Percentiles rank a stretch among this genome's conserved stretches.
phyloP scores from a whole-genome alignment of 2,888 invertebrate species.

The Crepidodera aurea region DNA sequence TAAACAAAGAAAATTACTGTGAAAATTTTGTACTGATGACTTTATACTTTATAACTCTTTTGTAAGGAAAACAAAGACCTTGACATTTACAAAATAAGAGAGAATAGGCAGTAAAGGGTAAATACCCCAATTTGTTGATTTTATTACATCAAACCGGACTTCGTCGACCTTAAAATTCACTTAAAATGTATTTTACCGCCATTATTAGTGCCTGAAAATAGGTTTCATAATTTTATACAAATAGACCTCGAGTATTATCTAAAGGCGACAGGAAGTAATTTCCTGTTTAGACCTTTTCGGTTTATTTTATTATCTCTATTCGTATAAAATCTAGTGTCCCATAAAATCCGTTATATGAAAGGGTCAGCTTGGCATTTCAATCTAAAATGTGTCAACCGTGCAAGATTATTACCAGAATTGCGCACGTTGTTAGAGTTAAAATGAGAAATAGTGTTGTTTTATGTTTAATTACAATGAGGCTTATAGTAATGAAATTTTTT shows the following conservation, averaged over 20 bases:
- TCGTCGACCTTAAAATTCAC: conserved; percentile 3
- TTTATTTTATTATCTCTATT: conserved; percentile 27
- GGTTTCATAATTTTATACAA: conserved; percentile 9
- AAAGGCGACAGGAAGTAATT: conserved; percentile 21
- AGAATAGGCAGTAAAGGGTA: background rate
- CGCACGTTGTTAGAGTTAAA: background rate
- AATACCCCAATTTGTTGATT: background rate
- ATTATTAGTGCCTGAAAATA: conserved; percentile 5
- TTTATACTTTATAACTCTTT: too few species aligned
- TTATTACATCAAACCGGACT: background rate
- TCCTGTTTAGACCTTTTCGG: conserved; percentile 21
- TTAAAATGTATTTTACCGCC: background rate
- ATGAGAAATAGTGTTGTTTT: background rate
- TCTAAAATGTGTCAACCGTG: conserved; percentile 7
- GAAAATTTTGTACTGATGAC: too few species aligned
- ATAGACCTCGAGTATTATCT: conserved; percentile 10
- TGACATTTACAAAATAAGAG: too few species aligned
- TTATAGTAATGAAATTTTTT: too few species aligned
- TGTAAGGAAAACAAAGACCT: too few species aligned
- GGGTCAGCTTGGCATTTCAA: conserved; percentile 25
- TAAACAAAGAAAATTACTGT: too few species aligned
- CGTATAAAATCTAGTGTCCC: conserved; percentile 16
- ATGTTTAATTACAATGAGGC: too few species aligned
- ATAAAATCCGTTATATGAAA: conserved; percentile 19
- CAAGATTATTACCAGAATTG: background rate